Evolutionary conservation across 2,797 vertebrate species (phyloP).

Genomic region (Gymnoscopelus microlampas): DNA sequence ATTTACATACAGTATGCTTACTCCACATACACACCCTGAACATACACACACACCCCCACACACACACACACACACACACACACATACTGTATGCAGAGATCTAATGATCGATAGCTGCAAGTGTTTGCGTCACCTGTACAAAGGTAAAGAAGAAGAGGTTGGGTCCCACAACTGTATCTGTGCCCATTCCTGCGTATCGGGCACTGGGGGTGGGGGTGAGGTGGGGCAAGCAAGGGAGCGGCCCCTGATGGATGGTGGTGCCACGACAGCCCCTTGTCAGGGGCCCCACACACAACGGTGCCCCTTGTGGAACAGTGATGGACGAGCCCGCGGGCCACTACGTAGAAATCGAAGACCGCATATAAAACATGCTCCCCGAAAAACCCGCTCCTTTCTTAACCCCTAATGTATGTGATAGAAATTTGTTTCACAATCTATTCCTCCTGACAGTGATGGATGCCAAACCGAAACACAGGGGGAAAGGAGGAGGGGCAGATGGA

Average conservation of each 20-base stretch:
- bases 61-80: conserved; percentile 23
- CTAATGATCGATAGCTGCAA: conserved; percentile 39
- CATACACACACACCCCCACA: conserved; percentile 20
- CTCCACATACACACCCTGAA: conserved; percentile 15
- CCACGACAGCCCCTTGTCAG: conserved; percentile 73
- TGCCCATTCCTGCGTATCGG: conserved; percentile 54
- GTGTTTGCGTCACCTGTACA: conserved; percentile 31
- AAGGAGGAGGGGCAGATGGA: conserved; percentile 35
- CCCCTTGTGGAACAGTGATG: conserved; percentile 66
- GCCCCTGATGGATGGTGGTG: conserved; percentile 71
- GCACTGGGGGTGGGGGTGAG: conserved; percentile 28
- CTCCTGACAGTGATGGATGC: conserved; percentile 72
- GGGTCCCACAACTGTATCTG: conserved; percentile 42
- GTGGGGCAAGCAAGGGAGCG: conserved; percentile 41
- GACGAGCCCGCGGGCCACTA: conserved; percentile 69
- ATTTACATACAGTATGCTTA: too few relatives aligned
- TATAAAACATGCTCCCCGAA: conserved; percentile 66
- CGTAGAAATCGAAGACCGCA: conserved; percentile 74
- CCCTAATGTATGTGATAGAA: conserved; percentile 77
- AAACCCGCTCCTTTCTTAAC: conserved; percentile 66
- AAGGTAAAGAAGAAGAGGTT: neutral
- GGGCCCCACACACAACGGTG: conserved; percentile 61
- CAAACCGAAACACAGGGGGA: conserved; percentile 33
- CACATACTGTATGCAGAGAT: neutral
- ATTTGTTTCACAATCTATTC: conserved; percentile 75